phyloP scores from a whole-genome alignment of 2,797 vertebrate species.

The Pipistrellus kuhlii region DNA sequence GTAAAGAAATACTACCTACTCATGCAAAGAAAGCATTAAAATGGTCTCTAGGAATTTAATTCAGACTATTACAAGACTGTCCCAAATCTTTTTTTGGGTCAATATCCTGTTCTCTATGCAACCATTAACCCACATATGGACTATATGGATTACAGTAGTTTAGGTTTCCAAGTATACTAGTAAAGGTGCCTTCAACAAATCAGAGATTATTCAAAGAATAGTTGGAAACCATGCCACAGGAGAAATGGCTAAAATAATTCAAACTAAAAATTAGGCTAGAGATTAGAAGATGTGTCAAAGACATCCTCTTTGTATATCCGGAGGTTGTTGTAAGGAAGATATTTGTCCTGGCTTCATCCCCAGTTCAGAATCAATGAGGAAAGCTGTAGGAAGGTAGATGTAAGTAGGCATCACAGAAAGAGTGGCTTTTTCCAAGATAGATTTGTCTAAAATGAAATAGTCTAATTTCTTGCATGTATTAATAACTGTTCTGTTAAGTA shows the following conservation, averaged over 20 bases:
- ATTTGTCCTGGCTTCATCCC: not conserved
- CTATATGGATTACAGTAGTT: not conserved
- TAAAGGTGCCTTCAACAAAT: not conserved
- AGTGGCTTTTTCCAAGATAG: not conserved
- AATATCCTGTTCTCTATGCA: not conserved
- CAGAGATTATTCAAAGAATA: not conserved
- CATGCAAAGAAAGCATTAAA: not conserved
- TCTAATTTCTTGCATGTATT: not conserved
- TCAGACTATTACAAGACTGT: not conserved
- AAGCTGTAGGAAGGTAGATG: not conserved
- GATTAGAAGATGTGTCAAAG: not conserved
- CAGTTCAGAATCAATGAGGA: not conserved
- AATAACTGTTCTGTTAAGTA: not conserved
- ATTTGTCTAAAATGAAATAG: constrained; percentile 16
- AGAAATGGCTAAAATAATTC: not conserved
- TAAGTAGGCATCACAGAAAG: not conserved
- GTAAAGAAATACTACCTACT: not conserved
- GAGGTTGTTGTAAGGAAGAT: not conserved
- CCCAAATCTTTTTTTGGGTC: not conserved
- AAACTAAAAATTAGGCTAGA: not conserved
- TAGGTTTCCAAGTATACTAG: not conserved
- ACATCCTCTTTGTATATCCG: not conserved
- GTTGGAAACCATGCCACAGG: not conserved
- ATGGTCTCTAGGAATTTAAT: not conserved
- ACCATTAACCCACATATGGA: not conserved